Base-by-base conservation (phyloP, 2,888 invertebrate genomes). In the Petrolisthes manimaculis region DNA sequence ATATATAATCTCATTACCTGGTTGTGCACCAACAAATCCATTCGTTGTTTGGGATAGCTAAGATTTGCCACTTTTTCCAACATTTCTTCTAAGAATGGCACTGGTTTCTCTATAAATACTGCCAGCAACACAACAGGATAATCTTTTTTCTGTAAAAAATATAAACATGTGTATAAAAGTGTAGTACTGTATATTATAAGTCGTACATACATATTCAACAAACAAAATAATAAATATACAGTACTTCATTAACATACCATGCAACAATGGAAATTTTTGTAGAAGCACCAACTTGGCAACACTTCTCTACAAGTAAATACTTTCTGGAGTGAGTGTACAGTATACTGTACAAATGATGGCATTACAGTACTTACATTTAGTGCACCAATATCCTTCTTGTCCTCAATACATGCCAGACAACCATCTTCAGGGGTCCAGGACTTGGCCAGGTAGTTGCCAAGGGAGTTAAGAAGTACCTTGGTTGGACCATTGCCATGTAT, bases 401-500 rank as follows among this genome's bases (percentile, higher is more conserved):
- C 94, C 92, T 96, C 96, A 92, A 95, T 94, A 92, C 97, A 98
- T 89, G 95, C 93, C 4, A 94, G 92, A 93, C 97, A 97, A 0
- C 97, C 97, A 69, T 95, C 94, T 69, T 95, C 94, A 0, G 94
- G 94, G n/a, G 95, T 96, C 96, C 98, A 98, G 0, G 96, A 95
- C 86, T 96, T 95, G 0, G 96, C 97, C 91, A 99, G 93, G 93
- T 99, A 99, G 93, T 99, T 99, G 9, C 96, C 96, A 86, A 98
- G 94, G 37, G 97, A 95, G 94, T 98, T 98, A 83, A 99, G 94
- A 12, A 95, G 95, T 69, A 89, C 83, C 93, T 95, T 95, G 89
- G 97, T 96, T 0, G 95, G 95, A 0, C 99, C 99, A 93, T 99
- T 99, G 12, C 99, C 99, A 93, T 99, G 99, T 6, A 99, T 93